These are phyloP conservation scores for Pagrus major DNA, from an alignment of 2,113 vertebrate species.

Conservation along the genomic window DNA sequence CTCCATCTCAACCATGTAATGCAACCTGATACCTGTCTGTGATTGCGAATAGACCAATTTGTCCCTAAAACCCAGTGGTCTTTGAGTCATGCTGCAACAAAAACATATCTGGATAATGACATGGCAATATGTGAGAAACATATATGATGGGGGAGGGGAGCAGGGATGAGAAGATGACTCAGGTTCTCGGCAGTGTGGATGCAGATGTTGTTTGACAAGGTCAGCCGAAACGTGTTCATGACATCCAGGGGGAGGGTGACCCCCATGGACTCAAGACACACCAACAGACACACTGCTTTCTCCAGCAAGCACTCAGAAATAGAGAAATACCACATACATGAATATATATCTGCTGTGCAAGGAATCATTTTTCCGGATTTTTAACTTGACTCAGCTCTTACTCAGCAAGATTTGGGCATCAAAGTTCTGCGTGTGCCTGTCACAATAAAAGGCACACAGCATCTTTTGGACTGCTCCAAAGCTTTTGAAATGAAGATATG, in stretches of 20 bases:
- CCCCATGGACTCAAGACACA: constrained; percentile 7
- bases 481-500: constrained; percentile 4
- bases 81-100: constrained; percentile 11
- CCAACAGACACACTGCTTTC: constrained; percentile 9
- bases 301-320: background rate
- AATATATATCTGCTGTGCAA: background rate
- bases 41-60: background rate
- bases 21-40: constrained; percentile 14
- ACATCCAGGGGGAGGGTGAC: constrained; percentile 2
- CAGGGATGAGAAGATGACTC: constrained; percentile 18
- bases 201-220: constrained; percentile 69
- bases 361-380: background rate
- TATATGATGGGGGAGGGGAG: background rate
- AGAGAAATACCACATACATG: background rate
- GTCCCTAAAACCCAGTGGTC: background rate
- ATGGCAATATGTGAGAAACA: constrained; percentile 9
- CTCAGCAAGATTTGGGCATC: background rate
- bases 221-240: constrained; percentile 41
- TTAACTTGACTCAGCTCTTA: background rate
- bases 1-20: background rate
- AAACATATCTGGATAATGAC: background rate
- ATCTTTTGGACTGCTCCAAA: background rate
- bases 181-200: constrained; percentile 27
- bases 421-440: background rate
- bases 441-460: background rate